Base-by-base conservation (phyloP, 1,140 invertebrate species). In the Ooceraea biroi region DNA sequence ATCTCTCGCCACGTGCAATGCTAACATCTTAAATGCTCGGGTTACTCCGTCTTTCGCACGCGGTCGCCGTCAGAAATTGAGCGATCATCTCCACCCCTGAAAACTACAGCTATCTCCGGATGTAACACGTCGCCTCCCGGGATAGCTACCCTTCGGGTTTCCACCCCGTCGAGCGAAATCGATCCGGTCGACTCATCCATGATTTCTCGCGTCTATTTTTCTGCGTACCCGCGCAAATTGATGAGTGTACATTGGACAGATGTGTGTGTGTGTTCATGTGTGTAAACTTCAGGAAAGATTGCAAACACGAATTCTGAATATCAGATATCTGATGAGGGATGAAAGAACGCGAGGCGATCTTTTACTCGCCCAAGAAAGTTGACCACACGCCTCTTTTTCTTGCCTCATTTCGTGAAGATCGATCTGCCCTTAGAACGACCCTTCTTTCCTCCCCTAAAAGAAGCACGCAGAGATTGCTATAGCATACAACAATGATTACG, bases 391-490 rank as follows among this genome's bases (percentile, higher is more conserved):
- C 48, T 50, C 48, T 36, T 57, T 22, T 36, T 8, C 63, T 69
- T 27, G 19, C 30, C 17, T 10, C 3, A 27, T 58, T 71, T 57
- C 65, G 41, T 25, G 17, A 27, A 57, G 50, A 80, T 80, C 52
- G 76, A 80, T 80, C 68, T 27, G 65, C 50, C n/a, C n/a, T n/a
- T n/a, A n/a, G n/a, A n/a, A 88, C 83, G 92, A 93, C 92, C 92
- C 88, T 83, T 36, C n/a, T n/a, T 36, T 7, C 36, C 36, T 36
- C 36, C 36, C 36, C 36, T 7, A 78, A 65, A 17, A 87, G 84
- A 86, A 80, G 17, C 73, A 22, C 27, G 58, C 44, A 52, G 3
- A 19, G 3, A 8, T 17, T 65, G 12, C 41, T 69, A 11, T 44
- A 57, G 36, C n/a, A 63, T 27, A n/a, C n/a, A n/a, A n/a, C n/a